Evolutionary conservation across 2,113 vertebrate genomes (phyloP).

Genomic region (Bagarius yarrelli): DNA sequence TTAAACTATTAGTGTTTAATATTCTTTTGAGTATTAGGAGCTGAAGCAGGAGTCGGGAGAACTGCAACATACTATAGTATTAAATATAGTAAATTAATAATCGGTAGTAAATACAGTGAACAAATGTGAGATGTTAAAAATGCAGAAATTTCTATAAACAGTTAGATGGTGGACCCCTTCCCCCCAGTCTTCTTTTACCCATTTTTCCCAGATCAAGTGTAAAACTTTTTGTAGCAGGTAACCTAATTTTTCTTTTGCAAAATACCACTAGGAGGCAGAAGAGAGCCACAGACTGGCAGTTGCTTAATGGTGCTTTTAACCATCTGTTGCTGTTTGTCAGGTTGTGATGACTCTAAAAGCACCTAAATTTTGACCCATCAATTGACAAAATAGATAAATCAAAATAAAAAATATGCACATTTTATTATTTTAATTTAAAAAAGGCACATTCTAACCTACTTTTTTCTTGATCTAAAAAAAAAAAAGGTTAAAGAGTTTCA

Average conservation of each 20-base stretch:
- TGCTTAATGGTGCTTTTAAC: not conserved
- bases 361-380: not conserved
- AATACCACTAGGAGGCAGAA: constrained; percentile 53
- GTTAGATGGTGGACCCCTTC: too few relatives aligned
- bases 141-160: too few relatives aligned
- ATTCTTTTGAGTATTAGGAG: too few relatives aligned
- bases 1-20: too few relatives aligned
- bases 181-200: too few relatives aligned
- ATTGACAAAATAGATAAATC: not conserved
- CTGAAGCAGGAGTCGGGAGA: too few relatives aligned
- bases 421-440: not conserved
- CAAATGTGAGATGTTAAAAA: too few relatives aligned
- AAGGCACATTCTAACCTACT: constrained; percentile 54
- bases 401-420: not conserved
- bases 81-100: too few relatives aligned
- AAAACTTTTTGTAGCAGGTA: not conserved
- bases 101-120: too few relatives aligned
- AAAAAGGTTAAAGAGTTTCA: not conserved
- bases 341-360: constrained; percentile 13
- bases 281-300: constrained; percentile 24
- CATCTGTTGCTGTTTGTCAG: constrained; percentile 26
- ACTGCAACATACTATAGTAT: too few relatives aligned
- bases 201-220: not conserved
- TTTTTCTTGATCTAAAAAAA: not conserved
- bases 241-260: not conserved